phyloP scores from a whole-genome alignment of 2,888 invertebrate genomes.

The Hololepta plana region DNA sequence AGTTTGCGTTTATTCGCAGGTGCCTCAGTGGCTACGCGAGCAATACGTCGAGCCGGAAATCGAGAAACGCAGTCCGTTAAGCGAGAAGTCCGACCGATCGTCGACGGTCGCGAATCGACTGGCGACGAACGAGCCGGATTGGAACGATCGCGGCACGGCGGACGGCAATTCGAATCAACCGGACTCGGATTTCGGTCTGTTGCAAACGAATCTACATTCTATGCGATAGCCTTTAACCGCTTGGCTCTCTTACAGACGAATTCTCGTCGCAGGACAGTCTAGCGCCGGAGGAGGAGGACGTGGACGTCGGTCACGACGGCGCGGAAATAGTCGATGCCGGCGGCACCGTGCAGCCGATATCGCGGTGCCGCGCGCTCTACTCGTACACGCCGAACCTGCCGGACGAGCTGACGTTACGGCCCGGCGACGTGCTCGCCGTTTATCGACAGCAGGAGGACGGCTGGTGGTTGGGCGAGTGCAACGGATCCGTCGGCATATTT shows the following conservation, averaged over 20 bases:
- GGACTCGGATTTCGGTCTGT: slow-evolving; percentile 64
- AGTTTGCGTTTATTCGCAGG: slow-evolving; percentile 26
- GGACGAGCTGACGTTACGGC: slow-evolving; percentile 54
- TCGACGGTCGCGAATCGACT: slow-evolving; percentile 31
- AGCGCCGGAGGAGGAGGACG: slow-evolving; percentile 22
- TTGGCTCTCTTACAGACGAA: slow-evolving; percentile 39
- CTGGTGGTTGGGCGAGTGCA: slow-evolving; percentile 87
- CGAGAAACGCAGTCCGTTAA: too few species aligned
- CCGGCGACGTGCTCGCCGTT: slow-evolving; percentile 73
- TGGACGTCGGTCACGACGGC: too few species aligned
- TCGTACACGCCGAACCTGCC: slow-evolving; percentile 73
- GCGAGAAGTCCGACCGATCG: slow-evolving; percentile 30
- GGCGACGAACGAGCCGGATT: slow-evolving; percentile 39
- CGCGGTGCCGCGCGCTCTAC: slow-evolving; percentile 71
- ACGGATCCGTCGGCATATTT: slow-evolving; percentile 75
- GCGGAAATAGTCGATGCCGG: too few species aligned
- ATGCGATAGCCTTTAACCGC: background rate
- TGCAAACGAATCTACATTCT: background rate
- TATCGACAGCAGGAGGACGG: slow-evolving; percentile 84
- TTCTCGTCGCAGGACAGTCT: slow-evolving; percentile 63
- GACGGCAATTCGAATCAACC: slow-evolving; percentile 78
- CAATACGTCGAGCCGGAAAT: slow-evolving; percentile 33
- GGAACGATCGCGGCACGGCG: slow-evolving; percentile 57
- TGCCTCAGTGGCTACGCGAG: slow-evolving; percentile 57
- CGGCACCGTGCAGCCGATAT: slow-evolving; percentile 31